Evolutionary conservation across 2,113 vertebrate genomes (phyloP).

Genomic region (Sander vitreus): DNA sequence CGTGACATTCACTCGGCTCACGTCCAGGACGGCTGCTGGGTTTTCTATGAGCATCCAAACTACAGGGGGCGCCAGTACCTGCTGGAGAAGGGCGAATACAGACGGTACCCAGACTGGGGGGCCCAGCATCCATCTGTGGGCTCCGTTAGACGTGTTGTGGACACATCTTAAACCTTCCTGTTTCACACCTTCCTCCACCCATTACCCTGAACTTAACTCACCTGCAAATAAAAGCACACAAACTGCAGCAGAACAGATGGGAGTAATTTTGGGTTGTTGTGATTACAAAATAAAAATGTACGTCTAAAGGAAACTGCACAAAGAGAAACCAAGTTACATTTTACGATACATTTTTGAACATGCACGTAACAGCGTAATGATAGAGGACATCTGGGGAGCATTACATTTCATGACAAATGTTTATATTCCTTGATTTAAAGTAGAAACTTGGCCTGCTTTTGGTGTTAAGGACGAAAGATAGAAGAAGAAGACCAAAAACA

Average conservation of each 20-base stretch:
- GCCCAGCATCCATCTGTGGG: slow-evolving; percentile 60
- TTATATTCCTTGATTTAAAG: background rate
- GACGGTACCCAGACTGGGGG: slow-evolving; percentile 68
- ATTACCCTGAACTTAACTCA: background rate
- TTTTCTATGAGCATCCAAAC: slow-evolving; percentile 72
- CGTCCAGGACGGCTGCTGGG: slow-evolving; percentile 69
- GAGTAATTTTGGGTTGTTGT: background rate
- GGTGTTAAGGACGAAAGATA: background rate
- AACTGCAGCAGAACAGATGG: background rate
- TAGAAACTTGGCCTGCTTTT: background rate
- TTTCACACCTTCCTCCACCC: background rate
- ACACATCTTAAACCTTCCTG: background rate
- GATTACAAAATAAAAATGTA: background rate
- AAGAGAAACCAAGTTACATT: fast-evolving
- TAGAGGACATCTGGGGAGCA: background rate
- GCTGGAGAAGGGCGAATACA: slow-evolving; percentile 76
- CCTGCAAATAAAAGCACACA: slow-evolving; percentile 40
- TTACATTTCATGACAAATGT: background rate
- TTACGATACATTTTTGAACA: too few relatives aligned
- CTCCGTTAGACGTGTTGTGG: slow-evolving; percentile 59
- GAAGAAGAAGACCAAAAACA: slow-evolving; percentile 2
- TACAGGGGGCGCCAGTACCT: slow-evolving; percentile 74
- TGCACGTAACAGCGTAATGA: background rate
- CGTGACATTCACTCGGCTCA: slow-evolving; percentile 62
- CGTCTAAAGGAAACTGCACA: background rate